Base-by-base conservation (phyloP, 2,797 vertebrate species). In the Crenichthys baileyi region DNA sequence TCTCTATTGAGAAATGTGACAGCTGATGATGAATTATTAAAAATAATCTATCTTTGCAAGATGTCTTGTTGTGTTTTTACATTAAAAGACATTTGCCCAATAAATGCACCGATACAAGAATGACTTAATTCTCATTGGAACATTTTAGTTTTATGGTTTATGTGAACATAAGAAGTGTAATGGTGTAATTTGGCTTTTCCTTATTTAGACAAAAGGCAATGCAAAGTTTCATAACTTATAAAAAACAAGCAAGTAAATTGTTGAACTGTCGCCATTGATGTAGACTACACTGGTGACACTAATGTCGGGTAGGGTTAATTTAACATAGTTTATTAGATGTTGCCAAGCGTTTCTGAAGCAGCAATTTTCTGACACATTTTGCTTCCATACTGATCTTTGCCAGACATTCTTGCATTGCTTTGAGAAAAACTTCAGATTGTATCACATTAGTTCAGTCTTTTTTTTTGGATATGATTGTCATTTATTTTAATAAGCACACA, bases 21-120 rank as follows among this genome's bases (percentile, higher is more conserved):
- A 46, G 55, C 76, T 85, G 58, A 83, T 51, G 70, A 20, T 77
- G 70, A 78, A 58, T 85, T 88, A 92, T 87, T 92, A 86, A 92
- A 92, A 75, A 80, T 76, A 7, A 80, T 78, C 73, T 83, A 16
- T 85, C 75, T 85, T 85, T 83, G 31, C 48, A 78, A 58, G 78
- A 1, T 31, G 68, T n/a, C 41, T 76, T 68, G 74, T 83, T 81
- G 74, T 80, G 46, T 77, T 86, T 84, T 80, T 61, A 71, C 26
- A 79, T 48, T n/a, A 39, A 24, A 56, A 7, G 24, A 4, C 1
- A 26, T 70, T 70, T 46, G 24, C 6, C 24, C 39, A 13, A 4
- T 9, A 46, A 48, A 48, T 0, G 1, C 11, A 41, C 39, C 22
- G 7, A 18, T 63, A 11, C 31, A 39, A 65, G 12, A 22, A 15